Conservation (phyloP, 2,113 vertebrate species). For the Callipepla squamata region DNA sequence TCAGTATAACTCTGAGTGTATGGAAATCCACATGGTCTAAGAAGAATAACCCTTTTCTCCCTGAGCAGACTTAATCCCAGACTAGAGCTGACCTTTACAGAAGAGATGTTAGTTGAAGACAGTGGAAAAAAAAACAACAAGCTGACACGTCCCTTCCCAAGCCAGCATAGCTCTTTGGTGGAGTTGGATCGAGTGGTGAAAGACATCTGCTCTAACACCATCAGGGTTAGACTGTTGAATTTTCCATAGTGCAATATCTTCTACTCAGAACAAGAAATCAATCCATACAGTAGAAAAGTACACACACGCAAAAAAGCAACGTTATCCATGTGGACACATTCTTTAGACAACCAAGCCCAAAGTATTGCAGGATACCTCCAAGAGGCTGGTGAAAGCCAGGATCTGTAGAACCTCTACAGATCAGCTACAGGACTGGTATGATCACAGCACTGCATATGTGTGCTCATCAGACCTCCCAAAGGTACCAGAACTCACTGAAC, state of each 20-base stretch:
- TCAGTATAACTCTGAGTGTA: not conserved
- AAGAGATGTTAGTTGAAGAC: not conserved
- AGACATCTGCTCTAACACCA: not conserved
- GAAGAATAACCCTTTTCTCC: not conserved
- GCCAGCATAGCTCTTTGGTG: not conserved
- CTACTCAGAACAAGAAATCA: not conserved
- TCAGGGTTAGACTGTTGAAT: not conserved
- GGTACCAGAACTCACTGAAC: not conserved
- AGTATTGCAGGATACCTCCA: not conserved
- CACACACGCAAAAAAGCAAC: accelerated
- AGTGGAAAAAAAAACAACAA: not conserved
- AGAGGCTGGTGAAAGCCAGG: accelerated
- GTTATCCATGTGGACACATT: not conserved
- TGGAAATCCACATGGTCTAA: not conserved
- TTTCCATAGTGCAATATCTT: not conserved
- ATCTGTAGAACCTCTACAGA: not conserved
- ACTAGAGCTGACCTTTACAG: not conserved
- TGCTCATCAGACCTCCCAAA: not conserved
- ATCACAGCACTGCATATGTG: too few species aligned
- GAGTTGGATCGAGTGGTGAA: not conserved
- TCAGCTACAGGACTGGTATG: not conserved
- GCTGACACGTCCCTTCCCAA: not conserved
- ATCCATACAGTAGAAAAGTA: not conserved
- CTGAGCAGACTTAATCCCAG: not conserved
- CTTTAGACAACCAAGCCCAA: not conserved